Evolutionary conservation across 53 echinoderm and acorn worm species (phyloP), one percentile per base, ranked within the genome.

Genomic region (Antedon mediterranea): DNA sequence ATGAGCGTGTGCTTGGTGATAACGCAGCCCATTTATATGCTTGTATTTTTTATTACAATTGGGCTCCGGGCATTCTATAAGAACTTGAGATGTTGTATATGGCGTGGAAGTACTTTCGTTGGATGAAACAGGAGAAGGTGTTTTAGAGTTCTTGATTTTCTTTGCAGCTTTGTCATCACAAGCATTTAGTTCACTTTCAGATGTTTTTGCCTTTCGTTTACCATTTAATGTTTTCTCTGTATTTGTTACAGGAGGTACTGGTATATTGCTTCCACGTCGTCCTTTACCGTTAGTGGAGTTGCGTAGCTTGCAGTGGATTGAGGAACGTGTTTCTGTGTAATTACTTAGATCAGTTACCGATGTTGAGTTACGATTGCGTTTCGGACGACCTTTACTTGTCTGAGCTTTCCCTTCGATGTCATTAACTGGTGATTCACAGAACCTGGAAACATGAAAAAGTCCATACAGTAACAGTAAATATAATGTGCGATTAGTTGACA

Each of bases 11-110:
- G 88, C 86, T 34, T 84, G 90, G 79, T 98, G 98, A 85, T 98
- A 98, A 30, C 93, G 81, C n/a, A 98, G 83, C 72, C 98, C 98
- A 74, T 98, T 98, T 23, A 93, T 88, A 80, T 98, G 98, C 70
- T 98, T 98, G 88, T 92, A 92, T 78, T 98, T 98, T 74, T 98
- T 98, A 76, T 86, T 91, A 83, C 98, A 98, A 77, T 98, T 98
- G 20, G 98, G 98, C 78, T 98, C 90, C 0, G 98, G 92, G 78
- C 98, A 98, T 83, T 90, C 86, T 31, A 98, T 92, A 70, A 98
- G 88, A n/a, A 72, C 85, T 86, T 87, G 83, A 28, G 83, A 82
- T 31, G 85, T 81, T 42, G 86, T 82, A 30, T 83, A 79, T 15
- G 84, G 80, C 9, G 81, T 76, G 0, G 72, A 70, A 5, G 76